Percentiles rank a stretch among this genome's conserved stretches.
These are phyloP conservation scores for Physella acuta DNA, from an alignment of 1,140 invertebrate genomes.

Conservation along the genomic window DNA sequence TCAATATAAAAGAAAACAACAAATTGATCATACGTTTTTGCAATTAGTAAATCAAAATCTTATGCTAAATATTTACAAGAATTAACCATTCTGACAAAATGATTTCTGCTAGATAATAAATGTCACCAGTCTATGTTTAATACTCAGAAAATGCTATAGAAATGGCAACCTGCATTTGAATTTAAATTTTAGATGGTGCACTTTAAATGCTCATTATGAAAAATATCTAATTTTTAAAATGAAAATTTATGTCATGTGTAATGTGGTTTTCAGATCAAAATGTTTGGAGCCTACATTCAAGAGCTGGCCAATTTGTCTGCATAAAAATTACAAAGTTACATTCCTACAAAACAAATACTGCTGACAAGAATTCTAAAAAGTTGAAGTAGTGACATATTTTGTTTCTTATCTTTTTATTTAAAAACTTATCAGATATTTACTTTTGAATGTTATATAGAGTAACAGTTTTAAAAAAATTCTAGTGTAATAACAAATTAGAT, in stretches of 20 bases:
- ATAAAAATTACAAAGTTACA: neutral
- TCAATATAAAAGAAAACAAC: no score
- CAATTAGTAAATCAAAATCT: no score
- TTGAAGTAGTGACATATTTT: no score
- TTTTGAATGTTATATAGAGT: neutral
- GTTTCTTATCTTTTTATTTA: neutral
- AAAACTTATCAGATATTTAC: neutral
- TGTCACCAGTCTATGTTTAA: neutral
- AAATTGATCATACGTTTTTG: no score
- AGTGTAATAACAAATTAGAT: no score
- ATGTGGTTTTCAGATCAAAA: slow-evolving; percentile 72
- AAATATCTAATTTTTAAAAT: neutral
- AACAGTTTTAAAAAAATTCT: neutral
- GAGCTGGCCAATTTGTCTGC: slow-evolving; percentile 68
- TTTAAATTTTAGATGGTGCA: neutral
- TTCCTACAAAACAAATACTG: no score
- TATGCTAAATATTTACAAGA: no score
- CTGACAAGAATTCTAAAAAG: neutral
- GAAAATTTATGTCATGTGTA: neutral
- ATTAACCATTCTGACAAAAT: no score
- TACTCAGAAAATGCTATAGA: neutral
- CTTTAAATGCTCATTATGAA: neutral
- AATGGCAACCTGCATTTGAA: neutral
- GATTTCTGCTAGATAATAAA: neutral
- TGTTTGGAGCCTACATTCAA: slow-evolving; percentile 81